phyloP scores from a whole-genome alignment of 2,797 vertebrate species.

The Bradypodion pumilum region DNA sequence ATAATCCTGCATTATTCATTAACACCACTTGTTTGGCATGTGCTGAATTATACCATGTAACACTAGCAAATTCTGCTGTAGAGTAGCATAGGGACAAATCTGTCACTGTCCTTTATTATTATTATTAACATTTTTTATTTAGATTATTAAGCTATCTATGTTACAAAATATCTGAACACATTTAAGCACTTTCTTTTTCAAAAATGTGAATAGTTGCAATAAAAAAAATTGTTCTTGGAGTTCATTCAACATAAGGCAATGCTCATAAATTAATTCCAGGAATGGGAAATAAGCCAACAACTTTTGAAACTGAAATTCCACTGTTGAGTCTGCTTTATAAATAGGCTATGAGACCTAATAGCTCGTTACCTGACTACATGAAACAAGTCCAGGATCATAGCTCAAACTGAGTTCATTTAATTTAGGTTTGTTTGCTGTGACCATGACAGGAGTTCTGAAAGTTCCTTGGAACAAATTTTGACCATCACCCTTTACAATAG shows the following conservation, averaged over 20 bases:
- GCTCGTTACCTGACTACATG: not conserved
- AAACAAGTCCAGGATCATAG: not conserved
- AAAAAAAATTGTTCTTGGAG: not conserved
- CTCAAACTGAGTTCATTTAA: not conserved
- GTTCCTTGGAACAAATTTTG: not conserved
- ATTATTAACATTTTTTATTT: constrained; percentile 6
- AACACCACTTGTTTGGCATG: too few relatives aligned
- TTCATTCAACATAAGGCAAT: not conserved
- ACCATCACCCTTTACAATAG: not conserved
- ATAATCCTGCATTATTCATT: too few relatives aligned
- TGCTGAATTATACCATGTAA: too few relatives aligned
- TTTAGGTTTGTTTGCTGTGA: not conserved
- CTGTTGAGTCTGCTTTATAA: not conserved
- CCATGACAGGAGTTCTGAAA: too few relatives aligned
- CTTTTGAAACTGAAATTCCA: not conserved
- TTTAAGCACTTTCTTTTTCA: not conserved
- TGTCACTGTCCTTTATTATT: too few relatives aligned
- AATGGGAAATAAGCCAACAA: not conserved
- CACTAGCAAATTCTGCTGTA: too few relatives aligned
- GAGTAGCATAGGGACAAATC: too few relatives aligned
- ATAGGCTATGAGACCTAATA: not conserved
- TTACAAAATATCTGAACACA: not conserved
- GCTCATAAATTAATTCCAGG: not conserved
- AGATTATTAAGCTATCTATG: not conserved
- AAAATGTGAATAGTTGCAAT: not conserved